These are phyloP conservation scores for Acronicta alni DNA, from an alignment of 2,888 invertebrate species.

Conservation along the genomic window DNA sequence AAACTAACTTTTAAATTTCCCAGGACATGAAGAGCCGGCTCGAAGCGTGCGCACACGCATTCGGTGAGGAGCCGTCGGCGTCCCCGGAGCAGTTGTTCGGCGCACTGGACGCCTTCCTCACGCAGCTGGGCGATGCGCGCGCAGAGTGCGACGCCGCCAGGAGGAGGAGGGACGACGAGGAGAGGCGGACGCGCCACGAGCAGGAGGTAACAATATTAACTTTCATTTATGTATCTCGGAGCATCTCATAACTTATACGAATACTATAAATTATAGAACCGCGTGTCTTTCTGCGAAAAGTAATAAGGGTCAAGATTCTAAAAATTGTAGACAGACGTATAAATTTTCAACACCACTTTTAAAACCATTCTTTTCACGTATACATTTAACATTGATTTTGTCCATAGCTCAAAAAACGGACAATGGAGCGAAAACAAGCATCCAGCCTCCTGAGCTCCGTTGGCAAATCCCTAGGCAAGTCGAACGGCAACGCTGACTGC, in stretches of 20 bases:
- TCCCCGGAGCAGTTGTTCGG: slow-evolving; percentile 98
- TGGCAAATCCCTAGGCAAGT: slow-evolving; percentile 92
- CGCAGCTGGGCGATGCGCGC: slow-evolving; percentile 94
- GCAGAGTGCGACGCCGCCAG: slow-evolving; percentile 96
- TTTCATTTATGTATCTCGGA: neutral
- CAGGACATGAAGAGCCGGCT: slow-evolving; percentile 97
- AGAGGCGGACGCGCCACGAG: slow-evolving; percentile 95
- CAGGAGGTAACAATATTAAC: slow-evolving; percentile 89
- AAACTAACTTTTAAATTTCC: neutral
- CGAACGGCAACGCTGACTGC: slow-evolving; percentile 84
- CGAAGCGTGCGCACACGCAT: slow-evolving; percentile 95
- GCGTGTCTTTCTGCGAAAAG: too few species aligned
- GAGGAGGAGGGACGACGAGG: slow-evolving; percentile 96
- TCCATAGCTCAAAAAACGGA: slow-evolving; percentile 93
- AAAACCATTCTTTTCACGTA: neutral
- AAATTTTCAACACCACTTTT: too few species aligned
- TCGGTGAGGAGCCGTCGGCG: slow-evolving; percentile 96
- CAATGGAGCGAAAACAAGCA: slow-evolving; percentile 94
- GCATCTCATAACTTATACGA: too few species aligned
- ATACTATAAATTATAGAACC: too few species aligned
- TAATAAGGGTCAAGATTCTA: too few species aligned
- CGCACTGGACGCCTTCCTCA: slow-evolving; percentile 96
- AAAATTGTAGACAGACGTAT: too few species aligned
- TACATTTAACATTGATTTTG: neutral
- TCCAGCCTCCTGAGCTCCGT: slow-evolving; percentile 94